These are phyloP conservation scores for Rotaria sp. DNA, from an alignment of 2,888 invertebrate genomes.

Conservation along the genomic window DNA sequence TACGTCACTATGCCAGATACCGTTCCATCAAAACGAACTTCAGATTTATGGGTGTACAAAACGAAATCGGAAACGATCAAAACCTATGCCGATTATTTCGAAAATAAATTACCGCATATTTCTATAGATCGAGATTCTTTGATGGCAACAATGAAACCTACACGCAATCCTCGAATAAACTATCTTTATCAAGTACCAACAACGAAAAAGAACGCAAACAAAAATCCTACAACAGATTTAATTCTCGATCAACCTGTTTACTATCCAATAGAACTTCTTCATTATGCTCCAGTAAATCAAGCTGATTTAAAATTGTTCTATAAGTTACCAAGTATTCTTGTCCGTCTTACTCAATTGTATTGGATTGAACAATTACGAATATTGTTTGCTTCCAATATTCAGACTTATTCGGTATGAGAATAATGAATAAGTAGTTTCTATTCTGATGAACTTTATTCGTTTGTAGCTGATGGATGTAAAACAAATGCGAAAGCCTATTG, in stretches of 20 bases:
- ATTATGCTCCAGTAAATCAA: not conserved
- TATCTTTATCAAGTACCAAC: not conserved
- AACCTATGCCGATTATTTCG: constrained; percentile 17
- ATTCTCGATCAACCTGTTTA: not conserved
- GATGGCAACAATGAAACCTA: not conserved
- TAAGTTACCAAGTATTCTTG: not conserved
- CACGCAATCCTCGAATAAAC: not conserved
- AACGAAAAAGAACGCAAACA: not conserved
- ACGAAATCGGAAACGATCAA: not conserved
- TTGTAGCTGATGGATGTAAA: not conserved
- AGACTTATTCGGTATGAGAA: not conserved
- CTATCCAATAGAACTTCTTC: not conserved
- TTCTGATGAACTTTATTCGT: not conserved
- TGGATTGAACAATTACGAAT: not conserved
- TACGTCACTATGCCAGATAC: not conserved
- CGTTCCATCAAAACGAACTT: not conserved
- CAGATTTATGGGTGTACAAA: not conserved
- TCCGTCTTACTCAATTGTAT: constrained; percentile 12
- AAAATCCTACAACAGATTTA: not conserved
- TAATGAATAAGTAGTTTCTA: not conserved
- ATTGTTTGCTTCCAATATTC: not conserved
- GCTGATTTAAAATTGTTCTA: not conserved
- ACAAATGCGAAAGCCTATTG: not conserved
- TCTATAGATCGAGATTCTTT: not conserved
- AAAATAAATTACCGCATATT: not conserved